Evolutionary conservation across 2,888 invertebrate species (phyloP).

Genomic region (Parochlus steinenii): DNA sequence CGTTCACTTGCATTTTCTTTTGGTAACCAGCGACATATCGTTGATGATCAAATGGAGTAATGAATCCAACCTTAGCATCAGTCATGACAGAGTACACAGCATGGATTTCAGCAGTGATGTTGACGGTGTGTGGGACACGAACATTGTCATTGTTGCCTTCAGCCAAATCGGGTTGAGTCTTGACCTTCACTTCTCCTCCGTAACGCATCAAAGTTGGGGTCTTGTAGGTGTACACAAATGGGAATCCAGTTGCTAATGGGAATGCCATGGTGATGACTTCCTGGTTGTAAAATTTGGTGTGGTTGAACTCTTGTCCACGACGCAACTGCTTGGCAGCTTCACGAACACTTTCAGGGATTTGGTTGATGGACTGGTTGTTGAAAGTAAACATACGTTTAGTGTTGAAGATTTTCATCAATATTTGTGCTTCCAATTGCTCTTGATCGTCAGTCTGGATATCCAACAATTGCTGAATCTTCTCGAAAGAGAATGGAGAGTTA

Average conservation of each 20-base stretch:
- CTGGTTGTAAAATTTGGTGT: slow-evolving; percentile 40
- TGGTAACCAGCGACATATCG: slow-evolving; percentile 42
- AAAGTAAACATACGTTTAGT: slow-evolving; percentile 34
- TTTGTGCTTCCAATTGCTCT: slow-evolving; percentile 39
- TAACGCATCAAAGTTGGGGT: slow-evolving; percentile 38
- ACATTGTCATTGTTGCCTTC: slow-evolving; percentile 16
- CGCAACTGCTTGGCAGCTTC: slow-evolving; percentile 28
- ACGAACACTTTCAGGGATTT: slow-evolving; percentile 29
- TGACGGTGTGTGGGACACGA: slow-evolving; percentile 22
- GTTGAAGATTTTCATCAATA: slow-evolving; percentile 31
- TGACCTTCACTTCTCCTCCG: slow-evolving; percentile 33
- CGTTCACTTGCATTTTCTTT: slow-evolving; percentile 37
- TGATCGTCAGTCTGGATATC: slow-evolving; percentile 35
- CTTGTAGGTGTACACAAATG: slow-evolving; percentile 45
- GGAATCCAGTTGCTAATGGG: slow-evolving; percentile 54
- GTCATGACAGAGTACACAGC: slow-evolving; percentile 36
- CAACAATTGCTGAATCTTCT: slow-evolving; percentile 38
- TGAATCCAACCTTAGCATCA: slow-evolving; percentile 45
- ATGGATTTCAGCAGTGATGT: slow-evolving; percentile 32
- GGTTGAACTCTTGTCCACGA: slow-evolving; percentile 35
- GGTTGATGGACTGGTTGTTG: slow-evolving; percentile 36
- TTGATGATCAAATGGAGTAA: slow-evolving; percentile 41
- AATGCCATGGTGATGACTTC: slow-evolving; percentile 44
- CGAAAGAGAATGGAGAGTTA: slow-evolving; percentile 31
- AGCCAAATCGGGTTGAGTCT: slow-evolving; percentile 17